phyloP scores from a whole-genome alignment of 1,140 invertebrate genomes.

The Camponotus vicinus region DNA sequence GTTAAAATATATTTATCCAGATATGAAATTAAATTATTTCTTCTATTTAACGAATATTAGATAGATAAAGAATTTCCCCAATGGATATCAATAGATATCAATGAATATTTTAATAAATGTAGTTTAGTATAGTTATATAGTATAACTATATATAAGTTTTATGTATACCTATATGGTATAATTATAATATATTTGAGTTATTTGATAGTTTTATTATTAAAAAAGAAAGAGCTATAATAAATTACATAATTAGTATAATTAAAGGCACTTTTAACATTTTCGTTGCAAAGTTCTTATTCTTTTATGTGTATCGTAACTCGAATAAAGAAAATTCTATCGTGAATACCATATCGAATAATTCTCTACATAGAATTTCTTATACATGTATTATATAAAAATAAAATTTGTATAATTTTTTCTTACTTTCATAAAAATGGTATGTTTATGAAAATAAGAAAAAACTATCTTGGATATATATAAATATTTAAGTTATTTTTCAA shows the following conservation, averaged over 20 bases:
- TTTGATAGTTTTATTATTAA: constrained; percentile 29
- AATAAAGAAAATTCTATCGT: neutral
- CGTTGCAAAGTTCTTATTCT: neutral
- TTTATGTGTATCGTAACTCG: neutral
- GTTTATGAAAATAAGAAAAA: too few species aligned
- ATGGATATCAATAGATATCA: neutral
- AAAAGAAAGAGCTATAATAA: neutral
- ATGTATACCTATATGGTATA: too few species aligned
- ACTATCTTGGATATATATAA: neutral
- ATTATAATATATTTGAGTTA: neutral
- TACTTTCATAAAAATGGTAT: too few species aligned
- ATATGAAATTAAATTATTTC: neutral
- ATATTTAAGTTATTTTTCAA: constrained; percentile 1
- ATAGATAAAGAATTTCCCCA: neutral
- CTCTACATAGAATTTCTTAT: too few species aligned
- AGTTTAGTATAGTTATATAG: too few species aligned
- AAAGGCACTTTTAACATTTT: constrained; percentile 32
- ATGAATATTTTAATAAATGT: too few species aligned
- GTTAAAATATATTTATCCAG: neutral
- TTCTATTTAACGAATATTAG: neutral
- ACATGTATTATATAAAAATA: too few species aligned
- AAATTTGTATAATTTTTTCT: too few species aligned
- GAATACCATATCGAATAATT: neutral
- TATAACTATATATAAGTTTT: too few species aligned
- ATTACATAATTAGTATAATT: neutral